phyloP scores from a whole-genome alignment of 2,113 vertebrate genomes.

The Gallinago media region DNA sequence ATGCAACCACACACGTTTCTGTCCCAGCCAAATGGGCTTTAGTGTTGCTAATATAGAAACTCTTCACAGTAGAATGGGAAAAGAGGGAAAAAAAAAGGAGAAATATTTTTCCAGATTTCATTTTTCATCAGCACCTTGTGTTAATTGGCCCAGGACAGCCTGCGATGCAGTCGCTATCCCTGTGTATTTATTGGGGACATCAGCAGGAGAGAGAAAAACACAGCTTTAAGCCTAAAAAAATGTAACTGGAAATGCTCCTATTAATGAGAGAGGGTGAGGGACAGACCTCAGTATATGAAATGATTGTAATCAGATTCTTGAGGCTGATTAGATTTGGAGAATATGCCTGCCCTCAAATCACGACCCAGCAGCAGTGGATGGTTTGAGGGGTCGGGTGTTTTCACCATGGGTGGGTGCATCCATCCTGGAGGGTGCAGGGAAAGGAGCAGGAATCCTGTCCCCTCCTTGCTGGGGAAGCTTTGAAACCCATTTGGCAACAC shows the following conservation, averaged over 20 bases:
- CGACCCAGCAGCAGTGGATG: fast-evolving
- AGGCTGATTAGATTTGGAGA: background rate
- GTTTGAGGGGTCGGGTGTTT: background rate
- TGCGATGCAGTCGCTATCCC: background rate
- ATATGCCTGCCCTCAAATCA: background rate
- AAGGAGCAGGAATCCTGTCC: background rate
- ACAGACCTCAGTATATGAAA: background rate
- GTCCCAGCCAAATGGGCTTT: background rate
- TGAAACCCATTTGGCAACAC: fast-evolving
- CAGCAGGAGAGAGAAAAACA: background rate
- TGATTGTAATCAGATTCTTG: background rate
- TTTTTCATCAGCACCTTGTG: background rate
- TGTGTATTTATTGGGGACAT: background rate
- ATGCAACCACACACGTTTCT: background rate
- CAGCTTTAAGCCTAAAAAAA: background rate
- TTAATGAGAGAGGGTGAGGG: background rate
- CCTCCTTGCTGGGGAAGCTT: background rate
- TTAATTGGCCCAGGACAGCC: background rate
- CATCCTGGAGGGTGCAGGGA: background rate
- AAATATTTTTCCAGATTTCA: background rate
- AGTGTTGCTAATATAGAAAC: background rate
- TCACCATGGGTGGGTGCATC: background rate
- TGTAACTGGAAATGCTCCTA: background rate
- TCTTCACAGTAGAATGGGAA: too few species aligned
- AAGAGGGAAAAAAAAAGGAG: background rate